Conservation (phyloP, 2,888 invertebrate species). For the Apamea anceps region DNA sequence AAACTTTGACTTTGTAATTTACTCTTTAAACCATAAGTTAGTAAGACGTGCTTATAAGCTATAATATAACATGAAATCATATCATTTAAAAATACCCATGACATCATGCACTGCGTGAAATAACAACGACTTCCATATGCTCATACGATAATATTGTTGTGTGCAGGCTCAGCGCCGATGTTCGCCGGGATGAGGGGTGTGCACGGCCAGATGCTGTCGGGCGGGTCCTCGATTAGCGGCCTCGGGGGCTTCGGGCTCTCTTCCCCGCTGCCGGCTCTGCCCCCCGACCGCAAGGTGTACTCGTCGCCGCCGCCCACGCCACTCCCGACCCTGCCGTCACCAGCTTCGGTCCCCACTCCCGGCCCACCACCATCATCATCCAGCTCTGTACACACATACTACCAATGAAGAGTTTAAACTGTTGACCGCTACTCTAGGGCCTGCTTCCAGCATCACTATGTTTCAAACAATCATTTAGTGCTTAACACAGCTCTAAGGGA, state of each 20-base stretch:
- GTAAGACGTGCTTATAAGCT: neutral
- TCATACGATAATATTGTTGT: slow-evolving; percentile 46
- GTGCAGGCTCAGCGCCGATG: slow-evolving; percentile 82
- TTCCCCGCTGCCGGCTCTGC: slow-evolving; percentile 83
- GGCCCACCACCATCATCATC: slow-evolving; percentile 83
- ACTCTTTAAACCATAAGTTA: neutral
- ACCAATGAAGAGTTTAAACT: slow-evolving; percentile 61
- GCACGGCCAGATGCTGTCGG: slow-evolving; percentile 85
- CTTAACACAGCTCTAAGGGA: neutral
- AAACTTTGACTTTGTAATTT: neutral
- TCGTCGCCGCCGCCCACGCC: slow-evolving; percentile 89
- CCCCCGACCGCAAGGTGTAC: slow-evolving; percentile 91
- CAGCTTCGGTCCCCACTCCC: slow-evolving; percentile 79
- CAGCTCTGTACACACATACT: slow-evolving; percentile 83
- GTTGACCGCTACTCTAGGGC: slow-evolving; percentile 1
- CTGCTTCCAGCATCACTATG: neutral
- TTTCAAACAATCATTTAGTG: neutral
- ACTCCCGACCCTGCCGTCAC: slow-evolving; percentile 87
- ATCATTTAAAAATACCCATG: slow-evolving; percentile 27
- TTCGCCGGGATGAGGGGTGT: slow-evolving; percentile 85
- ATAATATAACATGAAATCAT: slow-evolving; percentile 1
- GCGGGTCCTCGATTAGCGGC: slow-evolving; percentile 79
- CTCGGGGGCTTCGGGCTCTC: slow-evolving; percentile 83
- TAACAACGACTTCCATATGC: slow-evolving; percentile 41
- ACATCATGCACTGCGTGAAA: slow-evolving; percentile 34